phyloP scores from a whole-genome alignment of 2,797 vertebrate genomes.

The Holocentrus rufus region DNA sequence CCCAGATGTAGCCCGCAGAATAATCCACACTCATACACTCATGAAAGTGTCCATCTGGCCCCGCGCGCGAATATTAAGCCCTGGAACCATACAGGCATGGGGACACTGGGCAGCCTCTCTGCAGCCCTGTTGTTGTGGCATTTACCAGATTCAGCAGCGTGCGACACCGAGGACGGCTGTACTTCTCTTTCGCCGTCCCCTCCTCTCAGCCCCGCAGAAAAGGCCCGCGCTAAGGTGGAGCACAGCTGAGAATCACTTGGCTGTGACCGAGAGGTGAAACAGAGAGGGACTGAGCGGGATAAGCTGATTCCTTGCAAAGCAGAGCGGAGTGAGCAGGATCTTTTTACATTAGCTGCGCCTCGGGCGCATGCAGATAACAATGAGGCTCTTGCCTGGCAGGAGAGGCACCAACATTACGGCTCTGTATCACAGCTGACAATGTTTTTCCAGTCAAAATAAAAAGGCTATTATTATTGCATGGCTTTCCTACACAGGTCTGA shows the following conservation, averaged over 20 bases:
- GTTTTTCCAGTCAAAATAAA: constrained; percentile 67
- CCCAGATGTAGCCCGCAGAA: constrained; percentile 95
- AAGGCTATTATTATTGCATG: constrained; percentile 43
- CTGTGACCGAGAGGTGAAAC: constrained; percentile 67
- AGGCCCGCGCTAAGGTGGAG: constrained; percentile 34
- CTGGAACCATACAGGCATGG: constrained; percentile 76
- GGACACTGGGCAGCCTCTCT: constrained; percentile 61
- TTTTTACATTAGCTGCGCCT: constrained; percentile 63
- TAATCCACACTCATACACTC: constrained; percentile 92
- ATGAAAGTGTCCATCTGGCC: constrained; percentile 95
- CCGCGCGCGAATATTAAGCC: constrained; percentile 83
- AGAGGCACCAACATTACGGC: constrained; percentile 51
- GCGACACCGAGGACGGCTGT: constrained; percentile 41
- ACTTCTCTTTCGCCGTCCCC: constrained; percentile 19
- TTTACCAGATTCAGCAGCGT: constrained; percentile 80
- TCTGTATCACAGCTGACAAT: constrained; percentile 62
- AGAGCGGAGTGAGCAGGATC: constrained; percentile 59
- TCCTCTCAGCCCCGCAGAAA: constrained; percentile 32
- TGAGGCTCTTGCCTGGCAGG: constrained; percentile 59
- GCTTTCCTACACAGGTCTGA: constrained; percentile 45
- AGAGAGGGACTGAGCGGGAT: constrained; percentile 50
- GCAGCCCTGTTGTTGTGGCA: constrained; percentile 80
- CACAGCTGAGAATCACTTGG: constrained; percentile 56
- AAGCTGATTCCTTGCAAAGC: constrained; percentile 54
- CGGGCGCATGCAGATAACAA: constrained; percentile 65